phyloP scores from a whole-genome alignment of 2,888 invertebrate species.

The Tridacna crocea region DNA sequence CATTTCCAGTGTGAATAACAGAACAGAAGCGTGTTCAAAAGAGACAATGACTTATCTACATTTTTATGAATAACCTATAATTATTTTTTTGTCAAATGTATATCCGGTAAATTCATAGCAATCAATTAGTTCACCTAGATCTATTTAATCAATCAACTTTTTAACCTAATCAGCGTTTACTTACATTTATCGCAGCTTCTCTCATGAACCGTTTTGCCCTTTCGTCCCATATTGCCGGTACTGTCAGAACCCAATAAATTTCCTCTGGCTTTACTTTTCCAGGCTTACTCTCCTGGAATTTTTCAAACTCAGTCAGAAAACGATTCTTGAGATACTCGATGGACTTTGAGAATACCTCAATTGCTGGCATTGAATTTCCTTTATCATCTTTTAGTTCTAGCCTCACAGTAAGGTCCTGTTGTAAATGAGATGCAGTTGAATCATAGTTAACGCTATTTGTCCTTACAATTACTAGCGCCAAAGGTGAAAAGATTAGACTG shows the following conservation, averaged over 20 bases:
- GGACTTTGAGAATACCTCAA: constrained; percentile 7
- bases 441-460: not conserved
- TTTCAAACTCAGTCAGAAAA: not conserved
- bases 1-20: too few relatives aligned
- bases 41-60: not conserved
- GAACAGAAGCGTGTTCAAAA: not conserved
- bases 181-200: constrained; percentile 9
- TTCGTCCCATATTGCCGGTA: constrained; percentile 17
- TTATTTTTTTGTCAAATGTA: not conserved
- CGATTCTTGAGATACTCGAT: constrained; percentile 10
- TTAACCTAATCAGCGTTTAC: not conserved
- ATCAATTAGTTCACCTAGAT: not conserved
- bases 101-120: not conserved
- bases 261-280: not conserved
- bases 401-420: not conserved
- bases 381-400: constrained; percentile 14
- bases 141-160: not conserved
- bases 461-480: not conserved
- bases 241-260: constrained; percentile 16
- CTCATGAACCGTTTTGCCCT: constrained; percentile 20
- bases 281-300: not conserved
- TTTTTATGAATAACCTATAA: not conserved
- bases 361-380: constrained; percentile 15
- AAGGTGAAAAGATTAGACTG: not conserved
- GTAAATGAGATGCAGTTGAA: not conserved